phyloP scores from a whole-genome alignment of 1,140 invertebrate species.

The Brachionus sp. region DNA sequence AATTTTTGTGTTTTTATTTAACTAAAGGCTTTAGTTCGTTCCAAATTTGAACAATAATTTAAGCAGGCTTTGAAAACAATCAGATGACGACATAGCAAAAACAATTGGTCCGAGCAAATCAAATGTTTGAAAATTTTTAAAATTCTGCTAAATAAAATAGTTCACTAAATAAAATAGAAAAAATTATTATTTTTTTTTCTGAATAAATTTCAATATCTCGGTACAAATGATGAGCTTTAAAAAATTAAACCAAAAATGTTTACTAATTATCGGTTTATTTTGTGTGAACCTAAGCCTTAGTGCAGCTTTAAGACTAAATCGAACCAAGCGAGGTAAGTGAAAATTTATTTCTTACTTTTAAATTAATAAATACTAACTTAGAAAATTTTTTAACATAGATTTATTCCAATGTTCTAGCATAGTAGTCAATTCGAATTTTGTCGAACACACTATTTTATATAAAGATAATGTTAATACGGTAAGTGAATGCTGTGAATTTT shows the following conservation, averaged over 20 bases:
- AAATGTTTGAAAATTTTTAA: background rate
- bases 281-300: background rate
- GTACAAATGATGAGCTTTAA: background rate
- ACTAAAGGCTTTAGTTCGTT: constrained; percentile 3
- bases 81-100: background rate
- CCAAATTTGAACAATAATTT: background rate
- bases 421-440: constrained; percentile 27
- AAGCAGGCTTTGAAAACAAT: background rate
- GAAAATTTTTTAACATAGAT: background rate
- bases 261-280: background rate
- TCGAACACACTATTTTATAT: constrained; percentile 24
- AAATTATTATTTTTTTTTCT: background rate
- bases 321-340: background rate
- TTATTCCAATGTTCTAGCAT: constrained; percentile 30
- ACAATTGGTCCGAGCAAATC: background rate
- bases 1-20: constrained; percentile 8
- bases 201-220: background rate
- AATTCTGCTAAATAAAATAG: background rate
- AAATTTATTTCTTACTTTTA: background rate
- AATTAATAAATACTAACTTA: too few species aligned
- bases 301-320: background rate
- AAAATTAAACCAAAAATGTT: background rate
- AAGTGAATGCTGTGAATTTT: constrained; percentile 42
- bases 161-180: background rate
- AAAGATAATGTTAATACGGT: constrained; percentile 42